A percentile compares a stretch with the other conserved stretches of the same genome.
phyloP scores from a whole-genome alignment of 1,140 invertebrate species.

The Melanaphis sacchari region DNA sequence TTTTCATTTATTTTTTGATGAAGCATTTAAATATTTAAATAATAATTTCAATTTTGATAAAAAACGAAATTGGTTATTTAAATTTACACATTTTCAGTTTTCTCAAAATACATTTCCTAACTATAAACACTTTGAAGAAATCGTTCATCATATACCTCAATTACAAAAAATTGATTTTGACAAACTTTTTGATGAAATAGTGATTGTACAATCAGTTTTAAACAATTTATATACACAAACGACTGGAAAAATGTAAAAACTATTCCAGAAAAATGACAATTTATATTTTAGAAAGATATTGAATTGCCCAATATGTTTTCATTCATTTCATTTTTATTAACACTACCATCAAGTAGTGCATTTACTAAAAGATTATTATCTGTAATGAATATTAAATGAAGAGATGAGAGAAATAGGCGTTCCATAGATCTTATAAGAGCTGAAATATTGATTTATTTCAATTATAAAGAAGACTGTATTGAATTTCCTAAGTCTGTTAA shows the following conservation, averaged over 20 bases:
- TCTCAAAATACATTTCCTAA: no score
- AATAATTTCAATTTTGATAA: background rate
- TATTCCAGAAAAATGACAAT: constrained; percentile 27
- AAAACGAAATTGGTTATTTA: background rate
- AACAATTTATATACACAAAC: background rate
- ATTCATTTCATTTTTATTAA: constrained; percentile 29
- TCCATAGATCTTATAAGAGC: background rate
- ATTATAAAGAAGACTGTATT: constrained; percentile 26
- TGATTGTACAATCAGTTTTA: background rate
- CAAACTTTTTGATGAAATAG: constrained; percentile 18
- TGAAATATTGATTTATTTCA: constrained; percentile 17
- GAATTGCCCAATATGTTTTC: constrained; percentile 7
- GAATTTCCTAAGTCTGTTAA: background rate
- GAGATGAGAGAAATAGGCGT: constrained; percentile 16
- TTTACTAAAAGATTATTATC: constrained; percentile 32
- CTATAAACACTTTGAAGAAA: no score
- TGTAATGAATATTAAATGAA: constrained; percentile 34
- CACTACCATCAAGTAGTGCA: background rate
- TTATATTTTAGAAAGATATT: constrained; percentile 25
- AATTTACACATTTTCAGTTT: background rate
- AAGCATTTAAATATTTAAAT: background rate
- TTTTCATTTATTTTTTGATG: no score
- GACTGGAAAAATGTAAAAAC: constrained; percentile 7
- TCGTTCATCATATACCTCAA: background rate
- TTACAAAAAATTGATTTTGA: background rate